Evolutionary conservation across 2,797 vertebrate species (phyloP).

Genomic region (Enteromius radiatus): DNA sequence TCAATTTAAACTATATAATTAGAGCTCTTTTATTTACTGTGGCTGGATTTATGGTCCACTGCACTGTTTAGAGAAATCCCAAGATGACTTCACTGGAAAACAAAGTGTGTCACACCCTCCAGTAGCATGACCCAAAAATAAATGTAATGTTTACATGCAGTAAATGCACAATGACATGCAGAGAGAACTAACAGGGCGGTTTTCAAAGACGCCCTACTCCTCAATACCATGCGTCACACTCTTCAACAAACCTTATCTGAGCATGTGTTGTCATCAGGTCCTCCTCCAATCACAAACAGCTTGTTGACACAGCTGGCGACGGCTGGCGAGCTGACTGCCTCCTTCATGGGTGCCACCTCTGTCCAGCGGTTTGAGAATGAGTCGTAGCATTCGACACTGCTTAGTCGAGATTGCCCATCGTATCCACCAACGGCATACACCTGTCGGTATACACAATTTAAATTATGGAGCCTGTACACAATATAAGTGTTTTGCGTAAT

Average conservation of each 20-base stretch:
- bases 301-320: constrained; percentile 93
- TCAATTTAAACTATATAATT: constrained; percentile 4
- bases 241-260: constrained; percentile 91
- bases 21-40: neutral
- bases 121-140: constrained; percentile 5
- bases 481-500: neutral
- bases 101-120: constrained; percentile 3
- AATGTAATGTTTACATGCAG: constrained; percentile 19
- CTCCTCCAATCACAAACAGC: constrained; percentile 95
- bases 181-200: neutral
- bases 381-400: constrained; percentile 96
- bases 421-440: constrained; percentile 98
- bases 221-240: neutral
- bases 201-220: constrained; percentile 25
- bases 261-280: constrained; percentile 96
- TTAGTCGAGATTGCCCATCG: constrained; percentile 93
- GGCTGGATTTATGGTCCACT: neutral
- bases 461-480: neutral
- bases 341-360: constrained; percentile 94
- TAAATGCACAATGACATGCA: constrained; percentile 7
- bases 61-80: neutral
- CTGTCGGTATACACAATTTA: constrained; percentile 68
- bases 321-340: constrained; percentile 96
- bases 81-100: constrained; percentile 17
- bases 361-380: constrained; percentile 98